Evolutionary conservation across 2,797 vertebrate genomes (phyloP), one percentile per base, ranked within the genome.

Genomic region (Poeciliopsis infans): DNA sequence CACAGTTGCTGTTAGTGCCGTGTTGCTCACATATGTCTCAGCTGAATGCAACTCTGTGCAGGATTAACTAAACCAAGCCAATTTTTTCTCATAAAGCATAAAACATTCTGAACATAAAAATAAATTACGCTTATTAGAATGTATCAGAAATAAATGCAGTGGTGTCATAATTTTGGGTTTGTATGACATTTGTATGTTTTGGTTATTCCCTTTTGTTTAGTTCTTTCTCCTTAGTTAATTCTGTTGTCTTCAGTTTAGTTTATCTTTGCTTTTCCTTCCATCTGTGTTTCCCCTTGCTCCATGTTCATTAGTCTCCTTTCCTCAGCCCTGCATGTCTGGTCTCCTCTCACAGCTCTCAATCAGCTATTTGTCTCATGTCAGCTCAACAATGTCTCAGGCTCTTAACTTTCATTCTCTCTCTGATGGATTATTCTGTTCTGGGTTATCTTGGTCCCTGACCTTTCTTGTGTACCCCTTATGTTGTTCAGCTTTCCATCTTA

Each of bases 21-120:
- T 77, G 43, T 61, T 70, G 72, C 43, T 61, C 66, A 45, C 61
- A 72, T 36, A 59, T 73, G 78, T 79, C 20, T 10, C 51, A 75
- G 88, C 87, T 80, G 75, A 45, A 59, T 75, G 77, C 66, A 73
- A 83, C 43, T 87, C 82, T 79, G 85, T 83, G 88, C 41, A 77
- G 68, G 70, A 53, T 13, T 64, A 36, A 64, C 18, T 64, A 64
- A 43, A 41, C 25, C 28, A 41, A 51, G 33, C 31, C 7, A 8
- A 33, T 1, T 6, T 20, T 8, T 64, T 64, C 7, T 18, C 4
- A 64, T 20, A 8, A 36, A 36, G 15, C 59, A 64, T 64, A 28
- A 33, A 2, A 8, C 59, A 64, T 64, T 31, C 28, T 61, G 59
- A 61, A 64, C 31, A 64, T 64, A 55, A 20, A 36, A 64, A 64